Base-by-base conservation (phyloP, 2,797 vertebrate species). In the Alosa sapidissima region DNA sequence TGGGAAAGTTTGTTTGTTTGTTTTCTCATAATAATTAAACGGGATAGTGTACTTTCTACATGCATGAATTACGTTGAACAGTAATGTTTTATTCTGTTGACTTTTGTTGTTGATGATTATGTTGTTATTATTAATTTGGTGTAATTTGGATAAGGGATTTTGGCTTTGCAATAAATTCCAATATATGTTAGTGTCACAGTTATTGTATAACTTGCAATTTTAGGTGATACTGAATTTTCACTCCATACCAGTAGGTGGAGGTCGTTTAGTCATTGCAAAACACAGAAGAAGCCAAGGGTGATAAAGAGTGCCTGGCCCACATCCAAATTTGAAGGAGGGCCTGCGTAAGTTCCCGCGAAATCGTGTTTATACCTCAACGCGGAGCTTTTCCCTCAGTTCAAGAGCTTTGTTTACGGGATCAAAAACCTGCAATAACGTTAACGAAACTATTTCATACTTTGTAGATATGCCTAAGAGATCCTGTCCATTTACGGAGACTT, bases 381-480 rank as follows among this genome's bases (percentile, higher is more conserved):
- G 3, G 0, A 33, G 24, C 33, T 47, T 75, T 36, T 72, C 8
- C 65, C 28, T 5, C 8, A 45, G 19, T 78, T 78, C 6, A 78
- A 78, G 72, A 24, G 60, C 47, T 83, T 84, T 84, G 36, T 83
- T 52, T 82, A 49, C 1, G 65, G 36, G 1, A 47, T 24, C 21
- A 21, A 24, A 51, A n/a, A 1, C 0, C 1, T 10, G 16, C 0
- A 3, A 0, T 51, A 81, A 21, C 33, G 36, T 0, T 51, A 81
- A 21, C 16, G 36, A 41, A 83, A 36, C 19, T 1, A 90, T 92
- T 93, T 88, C 89, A 89, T 91, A 93, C 19, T 0, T 19, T 8
- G n/a, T 83, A 0, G 93, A 90, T 85, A 96, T 96, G 96, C 91
- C 96, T 0, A 96, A 96, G 88, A 88, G 96, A 85, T 58, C 93